Base-by-base conservation (phyloP, 1,140 invertebrate species). In the Doryteuthis pealeii region DNA sequence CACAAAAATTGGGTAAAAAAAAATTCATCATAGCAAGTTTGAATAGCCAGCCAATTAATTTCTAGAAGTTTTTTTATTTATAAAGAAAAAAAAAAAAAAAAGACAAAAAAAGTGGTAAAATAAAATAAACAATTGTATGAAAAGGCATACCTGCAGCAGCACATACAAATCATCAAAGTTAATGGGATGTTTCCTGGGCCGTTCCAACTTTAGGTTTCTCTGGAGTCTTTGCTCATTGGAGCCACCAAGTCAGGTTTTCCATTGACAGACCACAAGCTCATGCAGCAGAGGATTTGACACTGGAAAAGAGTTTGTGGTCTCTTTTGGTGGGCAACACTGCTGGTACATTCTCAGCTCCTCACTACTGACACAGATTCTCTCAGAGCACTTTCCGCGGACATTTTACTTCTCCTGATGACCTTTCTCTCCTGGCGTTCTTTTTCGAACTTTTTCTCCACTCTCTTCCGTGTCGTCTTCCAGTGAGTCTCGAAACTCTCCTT, bases 301-400 rank as follows among this genome's bases (percentile, higher is more conserved):
- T 95, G 92, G 87, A 96, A 94, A 88, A 75, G 75, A 82, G 78
- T 68, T 82, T 84, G 69, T 97, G 95, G 2, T 90, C 85, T 98
- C 97, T 85, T 98, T 98, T 33, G 97, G 88, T 1, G 96, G 96
- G 71, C 97, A 88, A 81, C 95, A 92, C 83, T 97, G 95, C 72
- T 90, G 88, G 10, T 65, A 67, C 66, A 72, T 70, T 73, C 49
- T 71, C 26, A 69, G 62, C 40, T 26, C 43, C 54, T 75, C 73
- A 32, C 76, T 72, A 26, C 40, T 74, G 67, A 12, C 74, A 33
- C 22, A 62, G 68, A 71, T 62, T 72, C 26, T 78, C 79, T 66
- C 80, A 75, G 70, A 12, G 73, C 35, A 70, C 79, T 79, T 73
- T 80, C 79, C 80, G 28, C 80, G 73, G 35, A 72, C 72, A 35